Base-by-base conservation (phyloP, 2,888 invertebrate genomes). In the Thereva nobilitata region DNA sequence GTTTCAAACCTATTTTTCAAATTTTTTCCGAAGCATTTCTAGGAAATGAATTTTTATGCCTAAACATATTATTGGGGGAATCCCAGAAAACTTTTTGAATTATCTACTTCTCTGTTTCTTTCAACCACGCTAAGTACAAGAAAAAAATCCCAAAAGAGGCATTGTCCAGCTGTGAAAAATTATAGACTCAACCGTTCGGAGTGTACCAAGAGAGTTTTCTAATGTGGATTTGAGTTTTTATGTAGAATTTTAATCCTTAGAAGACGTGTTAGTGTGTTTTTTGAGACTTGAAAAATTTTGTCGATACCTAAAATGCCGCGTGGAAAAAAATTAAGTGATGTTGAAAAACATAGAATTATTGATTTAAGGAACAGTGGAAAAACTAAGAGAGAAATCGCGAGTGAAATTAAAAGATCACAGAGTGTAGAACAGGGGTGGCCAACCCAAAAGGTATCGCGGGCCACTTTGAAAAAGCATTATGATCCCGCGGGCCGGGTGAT, bases 81-180 rank as follows among this genome's bases (percentile, higher is more conserved):
- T 59, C 59, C 37, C 59, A 45, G 59, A 59, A 59, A 59, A 44
- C 44, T 9, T 44, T 59, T 44, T 23, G 2, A 59, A 59, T 4
- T 44, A 59, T 42, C 59, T 59, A 44, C 59, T 34, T 42, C 7
- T 44, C 59, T 59, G 42, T 42, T 45, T 59, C 23, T 35, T 59
- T 59, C 59, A 59, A 59, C 42, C 44, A 59, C 45, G 45, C 59
- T 45, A 44, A 44, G 45, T 44, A 10, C 59, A 44, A 59, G 44
- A 34, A 5, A 59, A 44, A 12, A 45, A 44, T 59, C 45, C 44
- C 59, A 34, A 44, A 59, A 59, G 45, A 8, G 5, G 59, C 12
- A 6, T 59, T 44, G 2, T 44, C 2, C 45, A 45, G 45, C 59
- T 44, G 45, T 44, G 47, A 47, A 47, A 5, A 59, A 59, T 44